Percentiles rank a stretch among this genome's conserved stretches.
phyloP scores from a whole-genome alignment of 2,113 vertebrate species.

The Bagarius yarrelli region DNA sequence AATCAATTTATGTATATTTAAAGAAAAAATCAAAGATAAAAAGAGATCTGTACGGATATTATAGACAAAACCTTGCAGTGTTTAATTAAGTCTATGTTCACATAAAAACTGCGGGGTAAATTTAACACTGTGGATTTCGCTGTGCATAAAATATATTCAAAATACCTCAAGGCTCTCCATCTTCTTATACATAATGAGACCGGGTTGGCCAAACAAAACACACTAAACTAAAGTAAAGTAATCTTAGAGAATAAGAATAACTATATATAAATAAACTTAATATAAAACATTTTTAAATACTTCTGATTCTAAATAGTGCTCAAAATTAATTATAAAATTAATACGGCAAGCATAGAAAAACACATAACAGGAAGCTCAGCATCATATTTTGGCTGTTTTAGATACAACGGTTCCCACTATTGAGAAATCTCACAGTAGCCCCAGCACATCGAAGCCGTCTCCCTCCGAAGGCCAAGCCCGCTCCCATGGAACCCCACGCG shows the following conservation, averaged over 20 bases:
- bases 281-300: conserved; percentile 23
- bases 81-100: neutral
- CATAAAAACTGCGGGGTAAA: neutral
- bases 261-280: neutral
- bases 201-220: conserved; percentile 20
- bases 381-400: conserved; percentile 77
- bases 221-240: conserved; percentile 21
- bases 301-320: conserved; percentile 5
- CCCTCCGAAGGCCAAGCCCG: conserved; percentile 91
- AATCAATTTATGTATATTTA: too few species aligned
- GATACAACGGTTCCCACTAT: conserved; percentile 94
- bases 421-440: conserved; percentile 98
- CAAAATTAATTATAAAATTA: neutral
- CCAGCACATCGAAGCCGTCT: conserved; percentile 93
- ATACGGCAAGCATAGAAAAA: neutral
- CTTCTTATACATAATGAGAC: conserved; percentile 23
- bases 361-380: conserved; percentile 21
- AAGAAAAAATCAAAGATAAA: neutral
- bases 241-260: conserved; percentile 21
- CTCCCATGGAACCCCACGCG: conserved; percentile 87
- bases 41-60: neutral
- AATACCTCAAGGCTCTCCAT: conserved; percentile 27
- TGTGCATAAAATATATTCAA: conserved; percentile 56
- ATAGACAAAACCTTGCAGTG: neutral
- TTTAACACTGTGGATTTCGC: conserved; percentile 14